phyloP scores from a whole-genome alignment of 2,888 invertebrate genomes.

The Eristalis arbustorum region DNA sequence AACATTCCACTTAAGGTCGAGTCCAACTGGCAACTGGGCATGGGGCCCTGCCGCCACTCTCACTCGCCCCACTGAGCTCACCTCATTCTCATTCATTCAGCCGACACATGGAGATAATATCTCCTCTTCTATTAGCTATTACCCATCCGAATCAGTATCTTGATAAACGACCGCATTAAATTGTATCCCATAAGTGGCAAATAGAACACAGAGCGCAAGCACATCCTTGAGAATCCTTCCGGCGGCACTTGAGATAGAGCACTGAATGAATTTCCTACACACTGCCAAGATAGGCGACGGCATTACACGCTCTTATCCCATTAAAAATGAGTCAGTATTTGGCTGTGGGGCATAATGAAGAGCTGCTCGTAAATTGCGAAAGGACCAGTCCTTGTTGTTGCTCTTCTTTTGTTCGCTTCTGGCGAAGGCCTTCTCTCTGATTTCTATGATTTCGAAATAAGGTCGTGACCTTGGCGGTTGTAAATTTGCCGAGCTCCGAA shows the following conservation, averaged over 20 bases:
- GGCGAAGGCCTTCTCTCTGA: not conserved
- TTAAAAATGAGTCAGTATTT: slow-evolving; percentile 51
- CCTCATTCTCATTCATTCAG: not conserved
- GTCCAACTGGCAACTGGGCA: no score
- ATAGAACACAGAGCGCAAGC: slow-evolving; percentile 6
- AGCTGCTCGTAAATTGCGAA: slow-evolving; percentile 47
- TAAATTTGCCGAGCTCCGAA: slow-evolving; percentile 32
- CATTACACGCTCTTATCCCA: slow-evolving; percentile 56
- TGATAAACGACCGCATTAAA: slow-evolving; percentile 64
- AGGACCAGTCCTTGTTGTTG: slow-evolving; percentile 1
- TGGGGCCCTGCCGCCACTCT: no score
- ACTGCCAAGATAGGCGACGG: slow-evolving; percentile 15
- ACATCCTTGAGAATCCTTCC: slow-evolving; percentile 56
- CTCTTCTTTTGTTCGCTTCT: not conserved
- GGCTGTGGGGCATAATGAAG: slow-evolving; percentile 53
- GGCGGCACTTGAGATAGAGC: slow-evolving; percentile 48
- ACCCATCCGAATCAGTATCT: slow-evolving; percentile 61
- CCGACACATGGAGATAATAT: slow-evolving; percentile 39
- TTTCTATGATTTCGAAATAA: slow-evolving; percentile 41
- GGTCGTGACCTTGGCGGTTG: slow-evolving; percentile 36
- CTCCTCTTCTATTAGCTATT: slow-evolving; percentile 58
- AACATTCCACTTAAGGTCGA: not conserved
- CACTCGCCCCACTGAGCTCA: not conserved
- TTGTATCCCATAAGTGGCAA: slow-evolving; percentile 61
- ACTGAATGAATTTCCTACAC: slow-evolving; percentile 35